A percentile compares a stretch with the other conserved stretches of the same genome.
Evolutionary conservation across 2,797 vertebrate genomes (phyloP).

Genomic region (Mionectes olivaceus): DNA sequence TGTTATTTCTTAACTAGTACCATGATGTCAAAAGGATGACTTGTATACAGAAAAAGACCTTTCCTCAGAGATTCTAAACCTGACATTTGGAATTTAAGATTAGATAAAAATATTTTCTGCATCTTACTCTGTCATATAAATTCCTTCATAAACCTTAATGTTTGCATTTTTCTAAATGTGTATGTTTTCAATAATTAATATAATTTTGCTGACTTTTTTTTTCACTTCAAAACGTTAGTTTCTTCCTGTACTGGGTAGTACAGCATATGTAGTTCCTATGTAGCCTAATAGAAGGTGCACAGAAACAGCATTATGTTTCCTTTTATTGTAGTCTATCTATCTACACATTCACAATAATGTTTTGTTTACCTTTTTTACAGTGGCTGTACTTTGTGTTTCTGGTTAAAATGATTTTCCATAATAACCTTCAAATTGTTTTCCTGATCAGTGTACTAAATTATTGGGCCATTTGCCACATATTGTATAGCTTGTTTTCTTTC

Average conservation of each 20-base stretch:
- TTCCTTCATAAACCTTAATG: background rate
- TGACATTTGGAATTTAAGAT: background rate
- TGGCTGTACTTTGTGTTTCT: background rate
- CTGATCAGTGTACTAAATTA: conserved; percentile 53
- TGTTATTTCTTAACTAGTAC: background rate
- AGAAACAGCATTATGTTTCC: background rate
- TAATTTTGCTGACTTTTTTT: background rate
- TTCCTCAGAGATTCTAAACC: background rate
- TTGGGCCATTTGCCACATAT: conserved; percentile 53
- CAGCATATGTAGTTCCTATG: background rate
- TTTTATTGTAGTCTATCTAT: conserved; percentile 36
- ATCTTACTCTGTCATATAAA: background rate
- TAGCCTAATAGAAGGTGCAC: background rate
- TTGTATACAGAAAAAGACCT: background rate
- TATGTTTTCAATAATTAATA: background rate
- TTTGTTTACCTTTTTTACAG: conserved; percentile 52
- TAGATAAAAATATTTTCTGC: background rate
- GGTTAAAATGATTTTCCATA: conserved; percentile 48
- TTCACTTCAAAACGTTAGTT: background rate
- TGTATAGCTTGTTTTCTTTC: conserved; percentile 35
- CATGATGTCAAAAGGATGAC: background rate
- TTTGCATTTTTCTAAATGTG: background rate
- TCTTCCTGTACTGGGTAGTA: background rate
- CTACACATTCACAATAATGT: background rate
- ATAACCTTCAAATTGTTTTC: conserved; percentile 58